phyloP scores from a whole-genome alignment of 2,797 vertebrate species.

The Arrhamphus sclerolepis region DNA sequence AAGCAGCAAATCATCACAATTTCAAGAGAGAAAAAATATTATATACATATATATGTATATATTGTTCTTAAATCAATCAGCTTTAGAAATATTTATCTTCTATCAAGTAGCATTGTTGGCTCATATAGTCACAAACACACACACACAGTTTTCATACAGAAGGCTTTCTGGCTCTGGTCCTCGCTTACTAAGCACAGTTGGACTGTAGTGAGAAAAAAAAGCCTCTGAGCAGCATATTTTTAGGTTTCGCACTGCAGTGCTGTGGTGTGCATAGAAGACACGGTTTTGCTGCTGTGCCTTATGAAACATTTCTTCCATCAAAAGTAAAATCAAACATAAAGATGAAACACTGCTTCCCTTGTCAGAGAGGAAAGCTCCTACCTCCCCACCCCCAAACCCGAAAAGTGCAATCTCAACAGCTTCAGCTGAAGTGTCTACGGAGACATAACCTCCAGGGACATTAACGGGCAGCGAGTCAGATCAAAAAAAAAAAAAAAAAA shows the following conservation, averaged over 20 bases:
- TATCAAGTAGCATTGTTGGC: background rate
- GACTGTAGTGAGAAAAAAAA: conserved; percentile 28
- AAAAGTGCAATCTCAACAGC: conserved; percentile 31
- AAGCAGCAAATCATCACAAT: too few species aligned
- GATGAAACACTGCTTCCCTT: background rate
- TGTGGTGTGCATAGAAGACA: conserved; percentile 32
- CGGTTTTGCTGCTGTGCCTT: conserved; percentile 15
- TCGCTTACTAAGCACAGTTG: conserved; percentile 40
- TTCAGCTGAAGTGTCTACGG: conserved; percentile 46
- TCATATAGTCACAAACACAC: background rate
- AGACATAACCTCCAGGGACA: conserved; percentile 47
- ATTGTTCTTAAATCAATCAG: too few species aligned
- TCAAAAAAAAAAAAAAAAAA: conserved; percentile 30
- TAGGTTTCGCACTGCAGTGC: conserved; percentile 38
- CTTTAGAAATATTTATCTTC: background rate
- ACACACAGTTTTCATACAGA: conserved; percentile 24
- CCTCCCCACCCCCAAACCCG: conserved; percentile 15
- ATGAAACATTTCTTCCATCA: too few species aligned
- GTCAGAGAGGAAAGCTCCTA: conserved; percentile 1
- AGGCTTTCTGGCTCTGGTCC: conserved; percentile 24
- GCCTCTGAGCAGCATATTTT: conserved; percentile 40
- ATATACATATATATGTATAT: too few species aligned
- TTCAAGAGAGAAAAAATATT: too few species aligned
- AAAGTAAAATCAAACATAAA: background rate
- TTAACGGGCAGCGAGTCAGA: conserved; percentile 36